Base-by-base conservation (phyloP, 2,113 vertebrate species). In the Lota lota region DNA sequence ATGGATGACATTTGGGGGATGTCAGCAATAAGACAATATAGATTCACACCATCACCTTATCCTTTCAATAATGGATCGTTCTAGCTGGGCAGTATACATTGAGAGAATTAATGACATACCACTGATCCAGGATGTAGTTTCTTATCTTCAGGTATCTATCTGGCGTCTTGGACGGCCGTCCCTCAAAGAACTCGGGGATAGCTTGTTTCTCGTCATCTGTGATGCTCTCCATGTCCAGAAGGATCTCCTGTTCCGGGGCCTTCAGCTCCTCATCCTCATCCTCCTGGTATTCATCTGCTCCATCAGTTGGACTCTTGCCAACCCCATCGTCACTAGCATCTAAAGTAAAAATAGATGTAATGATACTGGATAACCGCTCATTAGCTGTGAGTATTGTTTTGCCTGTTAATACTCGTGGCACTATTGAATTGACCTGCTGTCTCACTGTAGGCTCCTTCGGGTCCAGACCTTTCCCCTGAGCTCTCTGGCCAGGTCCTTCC, bases 121-220 rank as follows among this genome's bases (percentile, higher is more conserved):
- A 99, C 17, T 98, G 96, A 82, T 98, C 96, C 92, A 98, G 88
- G 85, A 99, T 99, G 28, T 98, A 98, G 92, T 99, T 99, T 72
- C 97, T 92, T 69, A 99, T 99, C 92, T 96, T 98, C 70, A 99
- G 88, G 77, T 99, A 99, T 84, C 97, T 93, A 66, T 97, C 97
- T 2, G 97, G 97, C 18, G 96, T 99, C 88, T 99, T 99, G 57
- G 97, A 95, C 53, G 94, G 91, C 19, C 97, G 94, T 0, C 97
- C 97, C 73, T 99, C 97, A 85, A 99, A 99, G 87, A 99, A 99
- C 72, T 99, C 97, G 0, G 96, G 92, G 80, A 98, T 95, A 47
- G 97, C 97, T 88, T 98, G 96, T 70, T 97, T 99, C 87, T 99
- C 97, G 65, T 99, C 97, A 61, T 98, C 96, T 1, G 92, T 88